These are phyloP conservation scores for Campoplex capitator DNA, from an alignment of 2,888 invertebrate genomes.

Conservation along the genomic window DNA sequence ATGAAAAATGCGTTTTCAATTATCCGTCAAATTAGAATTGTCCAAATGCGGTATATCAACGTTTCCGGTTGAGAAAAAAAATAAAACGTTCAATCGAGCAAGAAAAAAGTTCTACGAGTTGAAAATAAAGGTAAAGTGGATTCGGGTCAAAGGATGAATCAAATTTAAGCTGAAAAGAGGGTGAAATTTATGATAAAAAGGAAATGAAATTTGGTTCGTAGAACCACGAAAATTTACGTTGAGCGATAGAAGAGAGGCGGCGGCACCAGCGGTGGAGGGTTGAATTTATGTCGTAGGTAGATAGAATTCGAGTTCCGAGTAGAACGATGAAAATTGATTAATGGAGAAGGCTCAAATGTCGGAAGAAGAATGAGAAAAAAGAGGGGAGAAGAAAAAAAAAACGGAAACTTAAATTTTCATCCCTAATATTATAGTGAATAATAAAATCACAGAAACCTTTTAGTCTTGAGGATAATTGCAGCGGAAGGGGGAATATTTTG, in stretches of 20 bases:
- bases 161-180: conserved; percentile 24
- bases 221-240: conserved; percentile 13
- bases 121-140: background rate
- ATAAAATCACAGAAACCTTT: conserved; percentile 16
- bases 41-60: background rate
- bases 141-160: conserved; percentile 9
- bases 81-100: background rate
- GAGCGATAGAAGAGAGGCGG: background rate
- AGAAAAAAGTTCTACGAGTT: background rate
- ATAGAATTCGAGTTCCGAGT: background rate
- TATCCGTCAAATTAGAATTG: background rate
- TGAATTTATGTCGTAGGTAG: conserved; percentile 1
- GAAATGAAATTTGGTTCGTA: conserved; percentile 6
- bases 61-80: background rate
- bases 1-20: background rate
- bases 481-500: background rate
- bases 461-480: background rate
- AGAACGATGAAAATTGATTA: conserved; percentile 13
- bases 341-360: background rate
- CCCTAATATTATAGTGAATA: background rate
- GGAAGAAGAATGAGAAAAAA: background rate
- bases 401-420: background rate
- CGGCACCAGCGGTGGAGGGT: background rate
- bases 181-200: conserved; percentile 8
- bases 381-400: background rate